Evolutionary conservation across 30 jellyfish, hydroid and myxozoan species (phyloP).

Genomic region (Aurelia sp.): DNA sequence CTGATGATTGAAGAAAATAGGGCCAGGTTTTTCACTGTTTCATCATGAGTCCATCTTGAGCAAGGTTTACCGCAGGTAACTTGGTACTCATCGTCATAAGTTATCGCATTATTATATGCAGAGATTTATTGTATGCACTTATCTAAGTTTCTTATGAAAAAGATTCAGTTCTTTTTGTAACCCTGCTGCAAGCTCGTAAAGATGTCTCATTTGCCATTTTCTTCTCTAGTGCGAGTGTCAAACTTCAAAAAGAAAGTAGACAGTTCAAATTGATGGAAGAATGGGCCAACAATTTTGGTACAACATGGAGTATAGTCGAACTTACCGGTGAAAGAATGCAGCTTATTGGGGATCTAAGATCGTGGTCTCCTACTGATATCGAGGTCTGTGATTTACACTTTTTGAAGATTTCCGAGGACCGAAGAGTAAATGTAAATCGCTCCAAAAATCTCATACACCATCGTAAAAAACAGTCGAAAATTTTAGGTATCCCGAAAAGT

Average conservation of each 20-base stretch:
- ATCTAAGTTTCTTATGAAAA: background rate
- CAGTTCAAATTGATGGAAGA: constrained; percentile 12
- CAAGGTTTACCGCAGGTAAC: too few species aligned
- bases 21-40: too few species aligned
- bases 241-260: constrained; percentile 24
- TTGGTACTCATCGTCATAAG: too few species aligned
- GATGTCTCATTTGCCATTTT: background rate
- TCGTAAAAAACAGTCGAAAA: too few species aligned
- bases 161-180: background rate
- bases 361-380: constrained; percentile 17
- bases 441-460: too few species aligned
- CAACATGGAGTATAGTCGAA: constrained; percentile 37
- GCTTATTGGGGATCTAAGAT: background rate
- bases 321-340: constrained; percentile 27
- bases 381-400: constrained; percentile 15
- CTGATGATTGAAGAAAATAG: too few species aligned
- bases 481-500: too few species aligned
- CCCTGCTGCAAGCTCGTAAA: background rate
- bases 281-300: constrained; percentile 46
- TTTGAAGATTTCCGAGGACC: too few species aligned
- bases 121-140: too few species aligned
- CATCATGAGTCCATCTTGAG: too few species aligned
- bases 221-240: background rate
- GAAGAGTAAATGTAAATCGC: too few species aligned
- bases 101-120: too few species aligned